phyloP scores from a whole-genome alignment of 1,140 invertebrate genomes.

The Ceratina japonica region DNA sequence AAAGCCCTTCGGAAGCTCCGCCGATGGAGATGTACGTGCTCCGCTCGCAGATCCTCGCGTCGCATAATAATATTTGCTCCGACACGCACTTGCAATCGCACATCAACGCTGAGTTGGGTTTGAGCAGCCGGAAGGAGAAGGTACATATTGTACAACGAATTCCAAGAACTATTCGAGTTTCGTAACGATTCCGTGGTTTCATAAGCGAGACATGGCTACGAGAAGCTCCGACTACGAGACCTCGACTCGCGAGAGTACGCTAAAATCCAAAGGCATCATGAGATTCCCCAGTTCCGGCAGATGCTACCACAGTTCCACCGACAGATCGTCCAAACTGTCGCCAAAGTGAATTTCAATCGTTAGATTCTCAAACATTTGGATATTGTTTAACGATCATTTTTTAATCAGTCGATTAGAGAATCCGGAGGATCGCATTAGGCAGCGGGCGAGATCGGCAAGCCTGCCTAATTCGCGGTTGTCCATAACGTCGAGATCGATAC shows the following conservation, averaged over 20 bases:
- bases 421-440: constrained; percentile 38
- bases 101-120: constrained; percentile 69
- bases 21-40: constrained; percentile 53
- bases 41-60: constrained; percentile 66
- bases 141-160: constrained; percentile 22
- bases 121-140: constrained; percentile 58
- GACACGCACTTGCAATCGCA: constrained; percentile 71
- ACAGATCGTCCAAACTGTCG: constrained; percentile 54
- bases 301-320: constrained; percentile 42
- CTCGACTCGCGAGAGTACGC: not conserved
- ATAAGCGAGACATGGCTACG: constrained; percentile 42
- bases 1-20: constrained; percentile 26
- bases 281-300: constrained; percentile 43
- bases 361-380: no score
- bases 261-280: constrained; percentile 20
- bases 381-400: no score
- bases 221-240: constrained; percentile 52
- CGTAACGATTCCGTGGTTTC: not conserved
- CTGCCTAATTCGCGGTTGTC: constrained; percentile 41
- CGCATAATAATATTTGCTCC: constrained; percentile 69
- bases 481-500: not conserved
- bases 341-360: constrained; percentile 40
- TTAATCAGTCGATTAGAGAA: constrained; percentile 21
- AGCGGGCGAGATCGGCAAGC: constrained; percentile 68
- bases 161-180: not conserved